Base-by-base conservation (phyloP, 2,113 vertebrate species). In the Indicator indicator region DNA sequence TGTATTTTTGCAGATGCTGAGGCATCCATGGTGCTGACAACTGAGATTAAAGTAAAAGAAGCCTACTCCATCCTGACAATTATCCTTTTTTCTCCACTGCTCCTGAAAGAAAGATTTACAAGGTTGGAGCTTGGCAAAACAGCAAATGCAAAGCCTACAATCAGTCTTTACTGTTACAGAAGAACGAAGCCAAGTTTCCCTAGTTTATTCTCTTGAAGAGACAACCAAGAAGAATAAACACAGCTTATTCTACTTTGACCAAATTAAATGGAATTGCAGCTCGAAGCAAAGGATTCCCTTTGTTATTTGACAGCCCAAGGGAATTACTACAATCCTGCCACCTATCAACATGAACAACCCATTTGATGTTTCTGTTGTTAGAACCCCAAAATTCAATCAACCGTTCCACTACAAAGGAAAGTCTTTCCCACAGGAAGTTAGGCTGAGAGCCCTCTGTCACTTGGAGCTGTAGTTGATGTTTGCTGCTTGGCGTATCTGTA, bases 281-380 rank as follows among this genome's bases (percentile, higher is more conserved):
- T 96, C 79, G 83, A 46, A 95, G 86, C 44, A 64, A 86, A 62
- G 54, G 58, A 62, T 65, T 88, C 67, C 80, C 67, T 78, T 65
- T 73, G 64, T 80, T 81, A 30, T 75, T 64, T 86, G 65, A 44
- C 83, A 82, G 28, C 67, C 62, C 38, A 56, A 32, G 62, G 73
- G 73, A 88, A 64, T 80, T 77, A 36, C 38, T 68, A 64, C 78
- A 91, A 15, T 70, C 54, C 76, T 76, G 54, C 58, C 83, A 87
- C 17, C 78, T 86, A 48, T 74, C 73, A 86, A 38, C 59, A 27
- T n/a, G 74, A 60, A 33, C 42, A 90, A 69, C 32, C 54, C 83
- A 24, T 11, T 68, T 44, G 70, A 46, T 5, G 30, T 13, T 69
- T 52, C 64, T 85, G 60, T 64, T 75, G 52, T 60, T 60, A 11